A percentile compares a stretch with the other conserved stretches of the same genome.
phyloP scores from a whole-genome alignment of 2,797 vertebrate species.

The Enteromius mattozi region DNA sequence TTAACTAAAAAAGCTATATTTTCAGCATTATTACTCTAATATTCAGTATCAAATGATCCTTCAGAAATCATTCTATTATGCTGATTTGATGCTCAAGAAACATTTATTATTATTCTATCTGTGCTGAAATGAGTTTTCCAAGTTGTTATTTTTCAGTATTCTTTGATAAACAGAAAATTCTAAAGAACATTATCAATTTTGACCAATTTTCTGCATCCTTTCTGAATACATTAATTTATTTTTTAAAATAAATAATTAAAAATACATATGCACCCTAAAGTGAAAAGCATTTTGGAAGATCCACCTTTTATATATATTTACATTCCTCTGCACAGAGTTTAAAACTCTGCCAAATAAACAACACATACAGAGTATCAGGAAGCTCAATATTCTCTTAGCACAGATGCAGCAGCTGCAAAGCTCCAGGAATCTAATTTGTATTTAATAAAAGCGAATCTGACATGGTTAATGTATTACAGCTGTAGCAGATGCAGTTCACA shows the following conservation, averaged over 20 bases:
- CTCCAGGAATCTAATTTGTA: conserved; percentile 58
- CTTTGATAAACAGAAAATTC: neutral
- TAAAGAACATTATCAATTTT: neutral
- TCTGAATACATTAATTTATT: neutral
- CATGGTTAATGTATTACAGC: conserved; percentile 57
- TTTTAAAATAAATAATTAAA: neutral
- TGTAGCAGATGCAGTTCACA: conserved; percentile 50
- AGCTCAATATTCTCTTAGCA: conserved; percentile 46
- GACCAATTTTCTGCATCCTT: neutral
- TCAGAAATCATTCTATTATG: neutral
- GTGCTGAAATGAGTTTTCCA: neutral
- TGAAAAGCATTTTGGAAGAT: neutral
- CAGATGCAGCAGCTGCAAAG: conserved; percentile 51
- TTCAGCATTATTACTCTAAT: neutral
- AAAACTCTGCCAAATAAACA: conserved; percentile 23
- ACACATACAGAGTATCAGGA: conserved; percentile 28
- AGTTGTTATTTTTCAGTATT: neutral
- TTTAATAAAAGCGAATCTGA: conserved; percentile 56
- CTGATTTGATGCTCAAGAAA: neutral
- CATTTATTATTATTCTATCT: neutral
- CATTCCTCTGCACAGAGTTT: neutral
- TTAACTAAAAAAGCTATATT: neutral
- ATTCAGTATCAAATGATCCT: neutral
- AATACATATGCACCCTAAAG: neutral
- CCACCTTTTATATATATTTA: neutral